Percentiles rank a stretch among this genome's conserved stretches.
Conservation (phyloP, 2,113 vertebrate genomes). For the Meriones unguiculatus region DNA sequence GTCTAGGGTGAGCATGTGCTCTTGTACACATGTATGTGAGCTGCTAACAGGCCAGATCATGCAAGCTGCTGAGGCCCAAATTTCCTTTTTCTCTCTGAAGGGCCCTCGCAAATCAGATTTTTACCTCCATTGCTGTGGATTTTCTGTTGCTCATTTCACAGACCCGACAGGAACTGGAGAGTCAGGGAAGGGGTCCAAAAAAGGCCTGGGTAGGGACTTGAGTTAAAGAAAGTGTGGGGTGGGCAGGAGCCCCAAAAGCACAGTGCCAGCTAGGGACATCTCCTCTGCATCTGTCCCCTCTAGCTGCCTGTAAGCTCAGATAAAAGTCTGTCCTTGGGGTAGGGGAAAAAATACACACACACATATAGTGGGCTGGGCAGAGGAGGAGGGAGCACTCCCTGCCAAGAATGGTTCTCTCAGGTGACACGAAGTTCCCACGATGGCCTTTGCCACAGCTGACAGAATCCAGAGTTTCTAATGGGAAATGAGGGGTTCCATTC, state of each 20-base stretch:
- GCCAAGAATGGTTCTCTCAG: slow-evolving; percentile 44
- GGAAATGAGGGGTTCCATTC: neutral
- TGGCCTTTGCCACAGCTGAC: neutral
- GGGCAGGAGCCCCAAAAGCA: neutral
- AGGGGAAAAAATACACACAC: too few species aligned
- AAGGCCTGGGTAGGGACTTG: neutral
- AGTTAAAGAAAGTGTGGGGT: neutral
- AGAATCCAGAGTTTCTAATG: slow-evolving; percentile 41
- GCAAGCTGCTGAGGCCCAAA: neutral
- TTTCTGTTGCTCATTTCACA: neutral
- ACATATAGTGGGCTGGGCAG: neutral
- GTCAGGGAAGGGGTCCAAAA: neutral
- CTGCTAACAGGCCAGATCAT: neutral
- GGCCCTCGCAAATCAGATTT: neutral
- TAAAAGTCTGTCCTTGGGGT: neutral
- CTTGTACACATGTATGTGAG: neutral
- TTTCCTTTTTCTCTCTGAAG: neutral
- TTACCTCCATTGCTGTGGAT: neutral
- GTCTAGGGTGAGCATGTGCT: neutral
- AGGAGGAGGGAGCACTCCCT: neutral
- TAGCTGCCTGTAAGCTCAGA: neutral
- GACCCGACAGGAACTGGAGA: neutral
- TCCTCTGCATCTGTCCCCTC: neutral
- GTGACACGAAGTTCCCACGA: neutral
- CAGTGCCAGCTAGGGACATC: neutral